Conservation (phyloP, 2,888 invertebrate species). For the Brachyptera putata region DNA sequence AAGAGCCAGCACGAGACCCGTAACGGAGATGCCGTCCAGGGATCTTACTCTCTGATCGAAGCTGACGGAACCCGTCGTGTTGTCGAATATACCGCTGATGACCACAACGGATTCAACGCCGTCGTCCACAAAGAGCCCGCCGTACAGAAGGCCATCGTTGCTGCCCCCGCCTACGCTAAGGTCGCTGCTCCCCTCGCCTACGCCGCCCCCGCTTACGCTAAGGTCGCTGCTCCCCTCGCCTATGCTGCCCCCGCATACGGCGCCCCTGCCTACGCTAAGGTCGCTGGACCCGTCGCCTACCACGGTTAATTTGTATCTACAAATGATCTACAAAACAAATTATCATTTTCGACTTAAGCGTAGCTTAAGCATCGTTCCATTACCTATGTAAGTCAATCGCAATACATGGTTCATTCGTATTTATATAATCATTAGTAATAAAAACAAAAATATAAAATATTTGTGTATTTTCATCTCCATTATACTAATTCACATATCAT, state of each 20-base stretch:
- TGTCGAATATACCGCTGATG: slow-evolving; percentile 32
- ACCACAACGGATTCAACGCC: slow-evolving; percentile 34
- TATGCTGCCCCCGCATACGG: slow-evolving; percentile 24
- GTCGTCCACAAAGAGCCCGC: slow-evolving; percentile 29
- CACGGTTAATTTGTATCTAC: slow-evolving; percentile 19
- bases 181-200: slow-evolving; percentile 28
- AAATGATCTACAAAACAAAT: too few relatives aligned
- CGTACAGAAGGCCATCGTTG: slow-evolving; percentile 23
- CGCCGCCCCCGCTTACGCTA: slow-evolving; percentile 27
- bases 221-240: slow-evolving; percentile 25
- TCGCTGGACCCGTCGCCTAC: slow-evolving; percentile 25
- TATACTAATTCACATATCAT: too few relatives aligned
- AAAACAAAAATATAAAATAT: too few relatives aligned
- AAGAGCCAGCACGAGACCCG: slow-evolving; percentile 32
- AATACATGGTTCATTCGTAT: too few relatives aligned
- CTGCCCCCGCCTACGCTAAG: slow-evolving; percentile 24
- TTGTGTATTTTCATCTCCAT: too few relatives aligned
- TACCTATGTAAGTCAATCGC: too few relatives aligned
- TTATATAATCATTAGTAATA: too few relatives aligned
- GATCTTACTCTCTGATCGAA: slow-evolving; percentile 31
- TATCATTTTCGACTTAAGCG: too few relatives aligned
- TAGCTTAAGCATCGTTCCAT: too few relatives aligned
- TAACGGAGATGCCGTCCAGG: slow-evolving; percentile 30
- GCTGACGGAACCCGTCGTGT: slow-evolving; percentile 31
- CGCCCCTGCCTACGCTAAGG: slow-evolving; percentile 27